These are phyloP conservation scores for Caenorhabditis inopinata DNA, from an alignment of 1,140 invertebrate genomes.

Conservation along the genomic window DNA sequence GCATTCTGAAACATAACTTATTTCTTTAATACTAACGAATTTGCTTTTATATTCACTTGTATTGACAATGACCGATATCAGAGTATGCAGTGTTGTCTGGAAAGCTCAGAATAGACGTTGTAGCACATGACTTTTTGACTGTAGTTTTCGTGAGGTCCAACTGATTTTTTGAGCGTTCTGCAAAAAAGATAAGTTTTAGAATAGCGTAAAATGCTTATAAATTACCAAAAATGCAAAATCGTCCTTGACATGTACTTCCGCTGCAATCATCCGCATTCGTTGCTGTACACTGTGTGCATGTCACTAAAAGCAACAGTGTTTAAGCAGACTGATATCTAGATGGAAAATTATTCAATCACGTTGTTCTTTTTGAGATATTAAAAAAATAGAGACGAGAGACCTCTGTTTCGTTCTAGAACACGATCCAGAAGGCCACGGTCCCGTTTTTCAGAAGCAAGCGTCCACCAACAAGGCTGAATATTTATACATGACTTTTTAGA, in stretches of 20 bases:
- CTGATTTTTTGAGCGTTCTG: background rate
- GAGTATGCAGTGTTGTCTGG: background rate
- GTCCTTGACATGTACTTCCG: constrained; percentile 3
- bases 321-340: too few relatives aligned
- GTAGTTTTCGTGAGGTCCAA: background rate
- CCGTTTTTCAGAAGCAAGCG: too few relatives aligned
- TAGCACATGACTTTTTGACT: background rate
- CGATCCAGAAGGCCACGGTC: too few relatives aligned
- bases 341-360: too few relatives aligned
- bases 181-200: background rate
- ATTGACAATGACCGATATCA: background rate
- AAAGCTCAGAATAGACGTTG: background rate
- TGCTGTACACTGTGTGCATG: background rate
- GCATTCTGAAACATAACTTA: background rate
- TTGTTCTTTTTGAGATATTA: too few relatives aligned
- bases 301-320: too few relatives aligned
- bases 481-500: too few relatives aligned
- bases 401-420: too few relatives aligned
- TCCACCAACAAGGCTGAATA: too few relatives aligned
- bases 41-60: background rate
- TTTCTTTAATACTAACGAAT: background rate
- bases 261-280: background rate
- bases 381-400: too few relatives aligned
- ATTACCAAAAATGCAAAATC: background rate
- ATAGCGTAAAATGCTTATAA: background rate